phyloP scores from a whole-genome alignment of 2,888 invertebrate species.

The Girardia tigrina region DNA sequence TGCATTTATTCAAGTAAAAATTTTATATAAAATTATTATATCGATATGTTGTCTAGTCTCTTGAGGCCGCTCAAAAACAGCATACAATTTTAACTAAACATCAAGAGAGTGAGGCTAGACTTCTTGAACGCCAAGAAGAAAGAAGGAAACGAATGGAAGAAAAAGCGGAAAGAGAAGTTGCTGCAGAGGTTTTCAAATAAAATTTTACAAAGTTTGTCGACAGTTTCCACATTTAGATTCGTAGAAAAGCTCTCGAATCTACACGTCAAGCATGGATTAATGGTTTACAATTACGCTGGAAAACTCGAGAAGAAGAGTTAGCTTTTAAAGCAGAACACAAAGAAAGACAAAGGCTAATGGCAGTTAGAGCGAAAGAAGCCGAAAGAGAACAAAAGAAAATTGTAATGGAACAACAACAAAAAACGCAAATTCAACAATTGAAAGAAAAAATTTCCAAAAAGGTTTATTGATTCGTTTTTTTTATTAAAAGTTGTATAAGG shows the following conservation, averaged over 20 bases:
- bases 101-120: conserved; percentile 25
- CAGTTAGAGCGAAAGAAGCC: conserved; percentile 3
- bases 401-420: neutral
- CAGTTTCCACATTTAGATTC: too few species aligned
- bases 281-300: conserved; percentile 25
- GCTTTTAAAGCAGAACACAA: neutral
- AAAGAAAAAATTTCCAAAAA: conserved; percentile 18
- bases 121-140: conserved; percentile 9
- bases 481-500: neutral
- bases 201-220: too few species aligned
- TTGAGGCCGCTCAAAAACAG: conserved; percentile 26
- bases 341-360: neutral
- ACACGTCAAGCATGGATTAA: neutral
- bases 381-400: conserved; percentile 16
- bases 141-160: neutral
- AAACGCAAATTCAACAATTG: conserved; percentile 21
- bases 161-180: conserved; percentile 4
- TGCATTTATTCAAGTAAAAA: conserved; percentile 25
- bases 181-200: conserved; percentile 15
- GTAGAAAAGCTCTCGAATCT: neutral
- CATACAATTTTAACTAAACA: conserved; percentile 20
- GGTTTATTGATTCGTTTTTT: neutral
- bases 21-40: too few species aligned
- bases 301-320: conserved; percentile 11
- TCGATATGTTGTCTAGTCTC: too few species aligned